phyloP scores from a whole-genome alignment of 2,888 invertebrate species.

The Lacanobia oleracea region DNA sequence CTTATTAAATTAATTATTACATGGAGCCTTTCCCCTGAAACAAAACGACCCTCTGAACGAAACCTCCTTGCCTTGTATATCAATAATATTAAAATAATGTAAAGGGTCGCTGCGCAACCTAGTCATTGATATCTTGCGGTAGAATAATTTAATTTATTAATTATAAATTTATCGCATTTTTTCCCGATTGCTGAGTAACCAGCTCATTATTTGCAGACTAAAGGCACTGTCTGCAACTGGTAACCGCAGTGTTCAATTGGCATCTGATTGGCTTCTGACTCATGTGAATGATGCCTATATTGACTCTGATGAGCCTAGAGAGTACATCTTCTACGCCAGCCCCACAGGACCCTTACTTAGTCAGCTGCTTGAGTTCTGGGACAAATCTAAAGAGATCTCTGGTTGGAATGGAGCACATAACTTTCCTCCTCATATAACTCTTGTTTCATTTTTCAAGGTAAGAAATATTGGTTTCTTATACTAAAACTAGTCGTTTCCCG shows the following conservation, averaged over 20 bases:
- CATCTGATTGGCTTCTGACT: conserved; percentile 97
- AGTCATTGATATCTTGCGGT: background rate
- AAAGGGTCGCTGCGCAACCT: background rate
- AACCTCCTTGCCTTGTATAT: conserved; percentile 2
- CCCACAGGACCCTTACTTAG: conserved; percentile 94
- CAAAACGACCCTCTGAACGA: background rate
- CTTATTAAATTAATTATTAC: background rate
- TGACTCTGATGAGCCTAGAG: conserved; percentile 94
- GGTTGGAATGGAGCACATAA: conserved; percentile 98
- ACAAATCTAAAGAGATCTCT: conserved; percentile 93
- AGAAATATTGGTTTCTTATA: conserved; percentile 24
- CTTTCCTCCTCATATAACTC: conserved; percentile 97
- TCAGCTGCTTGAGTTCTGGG: conserved; percentile 94
- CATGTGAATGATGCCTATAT: conserved; percentile 96
- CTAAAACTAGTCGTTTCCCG: too few relatives aligned
- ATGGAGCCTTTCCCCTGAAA: background rate
- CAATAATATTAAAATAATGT: background rate
- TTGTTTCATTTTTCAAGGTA: conserved; percentile 97
- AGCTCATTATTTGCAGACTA: conserved; percentile 89
- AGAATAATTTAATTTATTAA: background rate
- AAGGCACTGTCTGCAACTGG: conserved; percentile 98
- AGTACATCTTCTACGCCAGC: conserved; percentile 97
- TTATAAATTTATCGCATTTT: background rate
- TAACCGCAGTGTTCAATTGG: conserved; percentile 96
- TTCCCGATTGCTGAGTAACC: background rate